These are phyloP conservation scores for Bellardia pandia DNA, from an alignment of 2,888 invertebrate species.

Conservation along the genomic window DNA sequence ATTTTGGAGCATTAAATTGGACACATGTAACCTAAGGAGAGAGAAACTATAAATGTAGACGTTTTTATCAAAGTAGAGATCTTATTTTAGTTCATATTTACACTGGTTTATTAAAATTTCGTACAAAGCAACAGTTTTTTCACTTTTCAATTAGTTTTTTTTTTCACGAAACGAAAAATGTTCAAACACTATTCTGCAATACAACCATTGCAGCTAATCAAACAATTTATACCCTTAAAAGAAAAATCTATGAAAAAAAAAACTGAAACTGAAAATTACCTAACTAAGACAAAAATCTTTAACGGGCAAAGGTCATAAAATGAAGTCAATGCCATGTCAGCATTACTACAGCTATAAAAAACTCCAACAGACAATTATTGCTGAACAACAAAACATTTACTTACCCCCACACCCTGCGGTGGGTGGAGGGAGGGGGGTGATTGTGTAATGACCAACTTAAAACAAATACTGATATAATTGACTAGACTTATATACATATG, in stretches of 20 bases:
- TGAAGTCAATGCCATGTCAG: constrained; percentile 49
- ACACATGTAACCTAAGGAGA: no score
- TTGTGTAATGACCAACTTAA: constrained; percentile 37
- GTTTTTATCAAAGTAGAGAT: no score
- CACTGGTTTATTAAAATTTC: no score
- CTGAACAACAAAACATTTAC: constrained; percentile 4
- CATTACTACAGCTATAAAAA: background rate
- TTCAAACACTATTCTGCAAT: no score
- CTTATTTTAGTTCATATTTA: no score
- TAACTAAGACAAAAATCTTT: constrained; percentile 1
- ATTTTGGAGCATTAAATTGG: no score
- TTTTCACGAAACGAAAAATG: no score
- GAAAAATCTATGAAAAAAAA: background rate
- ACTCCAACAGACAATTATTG: constrained; percentile 38
- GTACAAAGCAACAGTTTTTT: no score
- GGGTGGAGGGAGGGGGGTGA: background rate
- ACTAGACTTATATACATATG: constrained; percentile 6
- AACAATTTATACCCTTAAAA: background rate
- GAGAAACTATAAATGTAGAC: no score
- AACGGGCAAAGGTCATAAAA: constrained; percentile 14
- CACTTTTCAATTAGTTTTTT: no score
- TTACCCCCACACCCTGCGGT: background rate
- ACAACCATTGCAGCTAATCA: no score
- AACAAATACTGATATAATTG: constrained; percentile 29
- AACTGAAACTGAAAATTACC: background rate